phyloP scores from a whole-genome alignment of 1,140 invertebrate genomes.

The Megathymus violae region DNA sequence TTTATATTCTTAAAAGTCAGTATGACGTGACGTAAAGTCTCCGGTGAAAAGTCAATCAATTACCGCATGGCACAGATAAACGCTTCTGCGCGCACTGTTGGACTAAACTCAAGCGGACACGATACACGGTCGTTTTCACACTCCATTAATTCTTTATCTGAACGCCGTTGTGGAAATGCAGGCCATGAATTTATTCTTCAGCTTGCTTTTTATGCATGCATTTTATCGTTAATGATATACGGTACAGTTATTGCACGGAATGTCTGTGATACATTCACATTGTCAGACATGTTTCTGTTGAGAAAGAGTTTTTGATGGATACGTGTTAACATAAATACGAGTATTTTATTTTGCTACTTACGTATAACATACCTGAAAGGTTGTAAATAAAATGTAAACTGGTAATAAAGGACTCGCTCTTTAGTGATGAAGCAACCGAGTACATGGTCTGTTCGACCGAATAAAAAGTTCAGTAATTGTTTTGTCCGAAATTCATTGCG shows the following conservation, averaged over 20 bases:
- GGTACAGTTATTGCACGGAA: neutral
- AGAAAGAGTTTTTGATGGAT: too few relatives aligned
- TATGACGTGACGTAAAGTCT: constrained; percentile 20
- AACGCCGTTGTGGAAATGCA: constrained; percentile 55
- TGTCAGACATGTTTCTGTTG: too few relatives aligned
- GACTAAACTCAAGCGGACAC: constrained; percentile 45
- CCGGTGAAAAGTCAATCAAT: constrained; percentile 33
- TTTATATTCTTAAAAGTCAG: neutral
- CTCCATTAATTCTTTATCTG: constrained; percentile 66
- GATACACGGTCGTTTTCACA: constrained; percentile 57
- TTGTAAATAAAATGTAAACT: too few relatives aligned
- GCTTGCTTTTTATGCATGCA: neutral
- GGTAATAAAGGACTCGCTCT: too few relatives aligned
- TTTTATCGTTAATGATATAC: neutral
- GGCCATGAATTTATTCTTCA: neutral
- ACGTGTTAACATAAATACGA: too few relatives aligned
- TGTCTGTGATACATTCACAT: too few relatives aligned
- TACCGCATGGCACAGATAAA: constrained; percentile 29
- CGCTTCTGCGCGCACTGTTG: constrained; percentile 27
- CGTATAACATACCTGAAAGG: too few relatives aligned
- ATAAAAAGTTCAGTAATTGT: too few relatives aligned
- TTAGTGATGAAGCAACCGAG: too few relatives aligned
- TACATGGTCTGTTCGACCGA: too few relatives aligned
- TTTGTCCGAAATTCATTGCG: too few relatives aligned
- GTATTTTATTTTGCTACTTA: too few relatives aligned